These are phyloP conservation scores for Zeugodacus cucurbitae DNA, from an alignment of 1,140 invertebrate genomes.

Conservation along the genomic window DNA sequence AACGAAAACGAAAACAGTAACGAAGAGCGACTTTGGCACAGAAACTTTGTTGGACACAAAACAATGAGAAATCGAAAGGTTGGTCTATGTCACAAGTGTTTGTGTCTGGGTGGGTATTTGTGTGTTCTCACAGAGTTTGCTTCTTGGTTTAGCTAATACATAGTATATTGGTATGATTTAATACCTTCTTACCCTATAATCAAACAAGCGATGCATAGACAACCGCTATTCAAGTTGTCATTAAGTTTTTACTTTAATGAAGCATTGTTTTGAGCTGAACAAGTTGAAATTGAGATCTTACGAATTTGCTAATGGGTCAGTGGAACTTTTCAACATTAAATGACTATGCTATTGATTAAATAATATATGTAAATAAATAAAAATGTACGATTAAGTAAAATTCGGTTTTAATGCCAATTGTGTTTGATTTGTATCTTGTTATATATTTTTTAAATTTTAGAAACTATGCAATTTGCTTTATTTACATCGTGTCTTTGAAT, in stretches of 20 bases:
- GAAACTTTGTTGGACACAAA: neutral
- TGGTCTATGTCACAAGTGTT: neutral
- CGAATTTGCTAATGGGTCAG: neutral
- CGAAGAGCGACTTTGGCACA: conserved; percentile 26
- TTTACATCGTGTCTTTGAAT: neutral
- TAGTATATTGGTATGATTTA: neutral
- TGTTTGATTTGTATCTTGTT: neutral
- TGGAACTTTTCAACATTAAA: neutral
- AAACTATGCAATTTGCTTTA: neutral
- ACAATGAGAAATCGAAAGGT: conserved; percentile 3
- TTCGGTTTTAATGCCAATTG: neutral
- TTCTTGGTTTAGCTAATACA: neutral
- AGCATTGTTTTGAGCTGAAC: neutral
- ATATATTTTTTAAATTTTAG: neutral
- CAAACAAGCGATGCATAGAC: neutral
- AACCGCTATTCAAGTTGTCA: neutral
- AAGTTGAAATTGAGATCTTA: neutral
- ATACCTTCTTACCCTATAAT: conserved; percentile 11
- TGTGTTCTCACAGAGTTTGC: neutral
- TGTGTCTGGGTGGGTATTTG: neutral
- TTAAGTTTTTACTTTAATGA: neutral
- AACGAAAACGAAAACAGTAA: neutral
- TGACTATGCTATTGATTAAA: neutral
- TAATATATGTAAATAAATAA: neutral
- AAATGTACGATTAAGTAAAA: neutral